These are phyloP conservation scores for Melolontha melolontha DNA, from an alignment of 2,888 invertebrate species.

Conservation along the genomic window DNA sequence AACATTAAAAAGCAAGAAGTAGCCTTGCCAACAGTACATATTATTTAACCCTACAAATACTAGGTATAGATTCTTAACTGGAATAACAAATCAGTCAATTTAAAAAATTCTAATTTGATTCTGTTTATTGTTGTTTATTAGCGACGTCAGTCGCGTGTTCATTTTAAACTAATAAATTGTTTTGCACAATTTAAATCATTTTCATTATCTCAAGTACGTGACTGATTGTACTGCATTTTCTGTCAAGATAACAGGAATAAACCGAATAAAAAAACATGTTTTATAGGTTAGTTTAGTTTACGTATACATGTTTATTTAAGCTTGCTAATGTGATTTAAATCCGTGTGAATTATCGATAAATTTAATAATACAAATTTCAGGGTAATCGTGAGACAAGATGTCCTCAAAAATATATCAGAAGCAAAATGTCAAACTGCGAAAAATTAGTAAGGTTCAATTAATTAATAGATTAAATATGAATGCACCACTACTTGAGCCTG, in stretches of 20 bases:
- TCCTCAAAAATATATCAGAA: constrained; percentile 14
- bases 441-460: constrained; percentile 3
- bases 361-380: neutral
- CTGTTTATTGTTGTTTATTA: too few relatives aligned
- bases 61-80: too few relatives aligned
- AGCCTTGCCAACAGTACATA: too few relatives aligned
- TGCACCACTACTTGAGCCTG: constrained; percentile 13
- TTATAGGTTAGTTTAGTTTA: constrained; percentile 26
- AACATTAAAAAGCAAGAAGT: too few relatives aligned
- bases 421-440: constrained; percentile 18
- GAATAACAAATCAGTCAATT: too few relatives aligned
- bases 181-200: too few relatives aligned
- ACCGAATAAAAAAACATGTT: constrained; percentile 2
- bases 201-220: neutral
- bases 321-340: too few relatives aligned
- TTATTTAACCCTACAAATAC: too few relatives aligned
- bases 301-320: neutral
- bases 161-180: too few relatives aligned
- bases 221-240: neutral
- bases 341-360: neutral
- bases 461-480: constrained; percentile 21
- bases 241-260: too few relatives aligned
- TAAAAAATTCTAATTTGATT: too few relatives aligned
- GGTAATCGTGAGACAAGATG: constrained; percentile 1
- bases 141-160: too few relatives aligned